Base-by-base conservation (phyloP, 2,113 vertebrate species). In the Hydropotes inermis region DNA sequence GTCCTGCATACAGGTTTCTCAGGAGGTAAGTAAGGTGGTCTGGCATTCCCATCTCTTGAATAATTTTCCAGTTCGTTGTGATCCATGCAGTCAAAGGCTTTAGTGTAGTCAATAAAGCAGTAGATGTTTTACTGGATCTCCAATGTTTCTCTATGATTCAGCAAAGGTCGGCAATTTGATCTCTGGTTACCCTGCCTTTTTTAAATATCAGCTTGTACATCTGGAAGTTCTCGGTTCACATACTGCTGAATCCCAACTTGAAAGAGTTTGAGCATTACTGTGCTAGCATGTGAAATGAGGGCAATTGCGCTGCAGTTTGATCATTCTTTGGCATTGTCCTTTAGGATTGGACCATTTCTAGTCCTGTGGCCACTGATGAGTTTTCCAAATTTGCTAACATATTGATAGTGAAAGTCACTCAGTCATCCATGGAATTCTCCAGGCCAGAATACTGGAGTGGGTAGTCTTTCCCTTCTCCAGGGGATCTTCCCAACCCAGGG, bases 241-340 rank as follows among this genome's bases (percentile, higher is more conserved):
- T 23, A 21, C 19, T 74, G 36, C 19, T 74, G 36, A 39, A 74
- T 19, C 17, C 67, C 36, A 74, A 36, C 67, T 74, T 74, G 67
- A 39, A 74, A 17, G 4, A 39, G 36, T 70, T 70, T 70, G 67
- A 70, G 19, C 67, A 39, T 70, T 70, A 39, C 0, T 39, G 17
- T 36, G 67, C 67, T 70, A 70, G 67, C 2, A 3, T 23, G n/a
- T 70, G 19, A 70, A 70, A 39, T 39, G 19, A 1, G 9, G 8
- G 67, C 8, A 0, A 39, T 23, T 36, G 5, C 5, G 0, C 21
- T 36, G 36, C 10, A 74, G 67, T 39, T 39, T 23, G 19, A 74
- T 39, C 67, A 25, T 74, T 67, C 16, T 74, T 74, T 39, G 17
- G 67, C n/a, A 25, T 39, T 74, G 36, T 39, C 10, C 21, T 74